Conservation (phyloP, 2,113 vertebrate genomes). For the Deroptyus accipitrinus region DNA sequence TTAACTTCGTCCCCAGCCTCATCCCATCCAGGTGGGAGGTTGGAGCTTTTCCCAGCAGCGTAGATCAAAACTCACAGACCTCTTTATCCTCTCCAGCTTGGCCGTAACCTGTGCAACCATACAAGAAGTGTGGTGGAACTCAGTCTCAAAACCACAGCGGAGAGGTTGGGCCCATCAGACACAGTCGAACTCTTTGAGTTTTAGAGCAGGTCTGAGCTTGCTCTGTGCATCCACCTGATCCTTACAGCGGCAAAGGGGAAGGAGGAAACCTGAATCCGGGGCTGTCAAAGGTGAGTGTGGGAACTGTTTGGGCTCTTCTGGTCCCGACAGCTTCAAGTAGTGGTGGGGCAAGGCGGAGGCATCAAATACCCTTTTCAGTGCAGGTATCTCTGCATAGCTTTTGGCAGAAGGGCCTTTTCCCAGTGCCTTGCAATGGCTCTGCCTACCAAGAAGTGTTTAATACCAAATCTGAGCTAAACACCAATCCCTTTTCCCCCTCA, state of each 20-base stretch:
- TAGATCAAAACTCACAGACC: neutral
- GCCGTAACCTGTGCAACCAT: neutral
- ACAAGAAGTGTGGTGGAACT: fast-evolving
- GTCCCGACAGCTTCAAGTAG: neutral
- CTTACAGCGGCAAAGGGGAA: neutral
- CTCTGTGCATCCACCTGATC: neutral
- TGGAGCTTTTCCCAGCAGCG: neutral
- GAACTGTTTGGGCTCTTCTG: neutral
- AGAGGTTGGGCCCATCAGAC: neutral
- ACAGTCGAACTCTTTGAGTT: neutral
- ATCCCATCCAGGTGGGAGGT: neutral
- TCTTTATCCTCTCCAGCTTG: neutral
- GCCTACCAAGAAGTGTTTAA: neutral
- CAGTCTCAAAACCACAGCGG: neutral
- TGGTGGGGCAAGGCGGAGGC: neutral
- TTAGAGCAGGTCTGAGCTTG: neutral
- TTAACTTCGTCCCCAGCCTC: neutral
- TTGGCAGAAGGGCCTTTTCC: neutral
- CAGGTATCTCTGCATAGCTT: neutral
- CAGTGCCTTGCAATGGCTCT: neutral
- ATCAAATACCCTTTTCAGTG: neutral
- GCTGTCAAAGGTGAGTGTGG: neutral
- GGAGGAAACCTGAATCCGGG: neutral
- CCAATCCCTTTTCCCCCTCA: neutral
- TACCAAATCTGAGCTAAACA: neutral